A percentile compares a stretch with the other conserved stretches of the same genome.
Evolutionary conservation across 2,888 invertebrate species (phyloP).

Genomic region (Lasius platythorax): DNA sequence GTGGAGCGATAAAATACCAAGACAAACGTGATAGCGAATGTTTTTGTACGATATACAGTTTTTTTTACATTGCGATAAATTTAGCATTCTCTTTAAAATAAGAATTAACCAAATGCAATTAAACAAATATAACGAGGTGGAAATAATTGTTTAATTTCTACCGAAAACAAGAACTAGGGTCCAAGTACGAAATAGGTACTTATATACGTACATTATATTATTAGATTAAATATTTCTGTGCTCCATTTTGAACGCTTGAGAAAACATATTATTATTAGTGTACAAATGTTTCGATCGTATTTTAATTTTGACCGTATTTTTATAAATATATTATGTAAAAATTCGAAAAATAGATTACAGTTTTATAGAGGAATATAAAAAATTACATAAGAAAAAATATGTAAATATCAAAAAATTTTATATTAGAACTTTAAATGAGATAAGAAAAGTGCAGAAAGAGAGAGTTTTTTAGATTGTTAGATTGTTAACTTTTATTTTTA

Average conservation of each 20-base stretch:
- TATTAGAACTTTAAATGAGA: not conserved
- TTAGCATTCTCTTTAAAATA: not conserved
- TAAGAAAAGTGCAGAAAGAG: not conserved
- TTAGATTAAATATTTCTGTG: not conserved
- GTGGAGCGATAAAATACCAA: slow-evolving; percentile 74
- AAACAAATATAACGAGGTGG: not conserved
- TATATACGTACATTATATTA: not conserved
- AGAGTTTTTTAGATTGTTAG: not conserved
- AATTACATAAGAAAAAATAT: not conserved
- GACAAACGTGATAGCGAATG: slow-evolving; percentile 61
- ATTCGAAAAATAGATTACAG: not conserved
- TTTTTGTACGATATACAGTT: slow-evolving; percentile 15
- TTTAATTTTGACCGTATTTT: slow-evolving; percentile 17
- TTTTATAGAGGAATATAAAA: not conserved
- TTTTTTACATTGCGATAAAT: slow-evolving; percentile 18
- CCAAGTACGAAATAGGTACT: slow-evolving; percentile 41
- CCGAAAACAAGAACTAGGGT: slow-evolving; percentile 41
- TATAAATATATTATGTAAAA: slow-evolving; percentile 1
- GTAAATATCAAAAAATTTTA: slow-evolving; percentile 20
- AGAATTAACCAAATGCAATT: slow-evolving; percentile 3
- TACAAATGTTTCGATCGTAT: not conserved
- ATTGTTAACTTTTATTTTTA: not conserved
- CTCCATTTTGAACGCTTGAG: not conserved
- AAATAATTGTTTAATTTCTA: slow-evolving; percentile 26
- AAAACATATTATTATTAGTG: not conserved